Evolutionary conservation across 2,113 vertebrate species (phyloP), one percentile per base, ranked within the genome.

Genomic region (Trochalopteron elliotii): DNA sequence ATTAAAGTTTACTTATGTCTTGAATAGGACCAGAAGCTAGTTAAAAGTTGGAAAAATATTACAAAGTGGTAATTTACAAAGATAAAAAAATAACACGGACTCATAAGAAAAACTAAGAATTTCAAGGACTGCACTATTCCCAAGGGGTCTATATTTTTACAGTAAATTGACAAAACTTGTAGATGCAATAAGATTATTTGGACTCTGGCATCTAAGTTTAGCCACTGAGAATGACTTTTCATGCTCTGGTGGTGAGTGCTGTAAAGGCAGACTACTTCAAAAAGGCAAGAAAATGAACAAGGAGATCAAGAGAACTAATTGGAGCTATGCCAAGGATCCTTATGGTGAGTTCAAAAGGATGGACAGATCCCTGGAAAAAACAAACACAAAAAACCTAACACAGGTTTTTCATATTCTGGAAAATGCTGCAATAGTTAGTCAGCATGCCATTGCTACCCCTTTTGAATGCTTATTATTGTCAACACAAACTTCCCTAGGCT

Each of bases 301-400:
- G 20, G 39, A 59, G 30, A 63, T 75, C 23, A 71, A 75, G 57
- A 71, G 5, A 90, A 55, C 12, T 37, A 56, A 11, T 5, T 60
- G 30, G 30, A 93, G 4, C 23, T 79, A 52, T 20, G 30, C 5
- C 30, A 85, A 44, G 10, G 15, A 60, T 75, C 7, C 37, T 56
- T 59, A 64, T n/a, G 21, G 23, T 37, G 20, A 64, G 7, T 78
- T 79, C 56, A 76, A 55, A 81, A 91, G 35, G 24, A 83, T 7
- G 37, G 31, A 61, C 3, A 31, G 25, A 30, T 63, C 21, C 11
- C 31, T 42, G 12, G 11, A 37, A 59, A 45, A 70, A 67, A 37
- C 11, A 57, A 69, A 23, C 2, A 2, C 9, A 25, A 52, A 47
- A 11, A 19, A 0, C 10, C 11, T n/a, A 45, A 35, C 5, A 8